phyloP scores from a whole-genome alignment of 1,140 invertebrate species.

The Bombus balteatus region DNA sequence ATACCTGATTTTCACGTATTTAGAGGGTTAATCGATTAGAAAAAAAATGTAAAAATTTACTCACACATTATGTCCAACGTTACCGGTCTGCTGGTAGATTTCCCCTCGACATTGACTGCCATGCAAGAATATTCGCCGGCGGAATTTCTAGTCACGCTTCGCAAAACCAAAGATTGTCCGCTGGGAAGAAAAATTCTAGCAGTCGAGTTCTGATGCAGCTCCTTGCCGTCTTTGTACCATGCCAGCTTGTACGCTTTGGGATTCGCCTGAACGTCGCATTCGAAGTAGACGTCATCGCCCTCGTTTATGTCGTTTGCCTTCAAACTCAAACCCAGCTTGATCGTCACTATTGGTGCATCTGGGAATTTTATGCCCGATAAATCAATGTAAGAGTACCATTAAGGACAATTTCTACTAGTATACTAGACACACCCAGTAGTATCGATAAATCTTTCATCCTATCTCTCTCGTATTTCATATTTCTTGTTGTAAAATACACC shows the following conservation, averaged over 20 bases:
- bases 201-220: constrained; percentile 90
- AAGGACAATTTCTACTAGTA: no score
- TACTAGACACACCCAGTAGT: no score
- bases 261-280: constrained; percentile 94
- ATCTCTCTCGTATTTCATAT: no score
- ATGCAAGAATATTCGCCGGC: constrained; percentile 92
- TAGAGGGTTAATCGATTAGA: neutral
- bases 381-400: neutral
- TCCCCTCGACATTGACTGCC: constrained; percentile 91
- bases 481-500: no score
- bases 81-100: constrained; percentile 90
- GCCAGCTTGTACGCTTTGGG: constrained; percentile 90
- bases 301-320: constrained; percentile 94
- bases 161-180: constrained; percentile 91
- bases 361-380: constrained; percentile 70
- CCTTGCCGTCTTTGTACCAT: constrained; percentile 91
- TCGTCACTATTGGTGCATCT: constrained; percentile 92
- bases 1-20: neutral
- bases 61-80: constrained; percentile 92
- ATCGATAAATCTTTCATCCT: no score
- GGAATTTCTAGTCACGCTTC: constrained; percentile 90
- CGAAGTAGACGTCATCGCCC: constrained; percentile 95
- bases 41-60: constrained; percentile 73
- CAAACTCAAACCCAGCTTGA: constrained; percentile 91
- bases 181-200: constrained; percentile 91